Percentiles rank a stretch among this genome's conserved stretches.
Conservation (phyloP, 1,140 invertebrate species). For the Brachionus angularis region DNA sequence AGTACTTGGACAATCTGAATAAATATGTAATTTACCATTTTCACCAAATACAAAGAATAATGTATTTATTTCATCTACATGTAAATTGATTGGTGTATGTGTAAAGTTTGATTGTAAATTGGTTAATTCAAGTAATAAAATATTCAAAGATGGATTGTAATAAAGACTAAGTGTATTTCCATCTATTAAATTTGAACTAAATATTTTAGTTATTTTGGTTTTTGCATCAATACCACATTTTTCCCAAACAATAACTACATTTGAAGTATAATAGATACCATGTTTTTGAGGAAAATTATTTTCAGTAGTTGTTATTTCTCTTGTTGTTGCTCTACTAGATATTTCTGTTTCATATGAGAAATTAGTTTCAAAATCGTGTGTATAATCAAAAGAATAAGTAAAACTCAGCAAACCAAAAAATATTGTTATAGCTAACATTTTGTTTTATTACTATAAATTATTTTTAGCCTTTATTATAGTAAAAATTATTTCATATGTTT, state of each 20-base stretch:
- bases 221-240: conserved; percentile 4
- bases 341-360: too few relatives aligned
- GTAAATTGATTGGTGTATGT: not conserved
- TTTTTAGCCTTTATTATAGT: too few relatives aligned
- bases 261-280: too few relatives aligned
- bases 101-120: not conserved
- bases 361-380: too few relatives aligned
- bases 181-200: not conserved
- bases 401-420: too few relatives aligned
- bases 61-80: conserved; percentile 15
- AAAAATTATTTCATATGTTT: too few relatives aligned
- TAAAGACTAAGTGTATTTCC: not conserved
- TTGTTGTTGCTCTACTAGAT: too few relatives aligned
- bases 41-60: conserved; percentile 2
- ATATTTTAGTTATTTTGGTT: conserved; percentile 14
- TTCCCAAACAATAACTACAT: conserved; percentile 28
- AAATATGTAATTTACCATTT: not conserved
- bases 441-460: too few relatives aligned
- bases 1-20: conserved; percentile 9
- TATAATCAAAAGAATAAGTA: too few relatives aligned
- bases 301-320: too few relatives aligned
- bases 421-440: too few relatives aligned
- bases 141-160: conserved; percentile 17
- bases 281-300: too few relatives aligned
- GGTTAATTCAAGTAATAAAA: not conserved